Evolutionary conservation across 2,888 invertebrate genomes (phyloP).

Genomic region (Ectemnius lituratus): DNA sequence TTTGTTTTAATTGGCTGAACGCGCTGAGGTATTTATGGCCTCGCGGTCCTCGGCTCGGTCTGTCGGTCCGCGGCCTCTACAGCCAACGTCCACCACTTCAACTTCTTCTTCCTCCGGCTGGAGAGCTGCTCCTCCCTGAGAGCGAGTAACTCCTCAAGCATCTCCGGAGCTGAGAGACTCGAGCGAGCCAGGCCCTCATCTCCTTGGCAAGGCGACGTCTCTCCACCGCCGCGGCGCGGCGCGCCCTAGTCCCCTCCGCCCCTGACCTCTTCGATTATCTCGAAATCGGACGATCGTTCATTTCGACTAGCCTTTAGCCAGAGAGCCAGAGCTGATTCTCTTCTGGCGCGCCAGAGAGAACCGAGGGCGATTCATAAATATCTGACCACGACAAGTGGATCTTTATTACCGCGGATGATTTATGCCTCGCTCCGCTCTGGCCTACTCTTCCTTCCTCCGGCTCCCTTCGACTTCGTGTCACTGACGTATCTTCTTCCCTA

Average conservation of each 20-base stretch:
- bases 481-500: slow-evolving; percentile 41
- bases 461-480: slow-evolving; percentile 38
- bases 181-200: too few relatives aligned
- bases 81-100: slow-evolving; percentile 54
- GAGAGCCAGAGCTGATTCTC: slow-evolving; percentile 62
- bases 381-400: slow-evolving; percentile 62
- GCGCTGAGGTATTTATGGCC: slow-evolving; percentile 77
- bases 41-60: slow-evolving; percentile 70
- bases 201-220: slow-evolving; percentile 20
- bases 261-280: slow-evolving; percentile 68
- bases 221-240: background rate
- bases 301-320: slow-evolving; percentile 56
- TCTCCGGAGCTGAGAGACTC: too few relatives aligned
- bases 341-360: slow-evolving; percentile 47
- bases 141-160: too few relatives aligned
- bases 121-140: slow-evolving; percentile 19
- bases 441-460: slow-evolving; percentile 54
- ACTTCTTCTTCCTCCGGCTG: slow-evolving; percentile 46
- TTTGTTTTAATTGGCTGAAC: slow-evolving; percentile 78
- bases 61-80: slow-evolving; percentile 68
- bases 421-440: slow-evolving; percentile 53
- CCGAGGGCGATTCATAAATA: slow-evolving; percentile 63
- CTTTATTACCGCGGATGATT: slow-evolving; percentile 61
- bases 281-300: slow-evolving; percentile 65
- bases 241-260: slow-evolving; percentile 59